A percentile compares a stretch with the other conserved stretches of the same genome.
These are phyloP conservation scores for Pyrocephalus nanus DNA, from an alignment of 2,797 vertebrate species.

Conservation along the genomic window DNA sequence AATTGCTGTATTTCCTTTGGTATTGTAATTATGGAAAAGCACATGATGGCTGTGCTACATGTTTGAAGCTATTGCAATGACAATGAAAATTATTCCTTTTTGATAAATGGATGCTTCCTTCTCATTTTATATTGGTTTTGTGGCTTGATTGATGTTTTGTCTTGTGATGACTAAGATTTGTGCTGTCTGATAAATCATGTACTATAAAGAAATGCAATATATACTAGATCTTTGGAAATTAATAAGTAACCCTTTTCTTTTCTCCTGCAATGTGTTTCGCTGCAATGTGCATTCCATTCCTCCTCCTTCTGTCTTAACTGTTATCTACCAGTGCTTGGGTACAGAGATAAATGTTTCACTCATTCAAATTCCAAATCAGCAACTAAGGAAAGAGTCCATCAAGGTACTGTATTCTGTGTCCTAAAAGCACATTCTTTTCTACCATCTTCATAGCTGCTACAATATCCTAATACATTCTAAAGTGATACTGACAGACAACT, in stretches of 20 bases:
- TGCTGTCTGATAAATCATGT: conserved; percentile 64
- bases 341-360: conserved; percentile 96
- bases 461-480: conserved; percentile 22
- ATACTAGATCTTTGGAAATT: conserved; percentile 64
- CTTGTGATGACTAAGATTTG: conserved; percentile 49
- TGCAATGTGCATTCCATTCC: conserved; percentile 76
- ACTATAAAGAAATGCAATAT: conserved; percentile 56
- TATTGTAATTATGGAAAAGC: conserved; percentile 45
- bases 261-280: conserved; percentile 71
- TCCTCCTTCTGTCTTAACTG: conserved; percentile 78
- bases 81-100: conserved; percentile 34
- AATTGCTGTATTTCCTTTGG: conserved; percentile 49
- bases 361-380: conserved; percentile 91
- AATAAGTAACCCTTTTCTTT: conserved; percentile 75
- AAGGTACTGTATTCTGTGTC: conserved; percentile 88
- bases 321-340: conserved; percentile 91
- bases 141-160: conserved; percentile 60
- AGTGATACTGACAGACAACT: background rate
- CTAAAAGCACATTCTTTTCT: conserved; percentile 53
- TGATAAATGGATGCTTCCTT: conserved; percentile 57
- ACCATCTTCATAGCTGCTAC: conserved; percentile 45
- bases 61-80: conserved; percentile 54
- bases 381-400: conserved; percentile 88
- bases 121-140: conserved; percentile 57
- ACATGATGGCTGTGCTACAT: conserved; percentile 14